phyloP scores from a whole-genome alignment of 2,113 vertebrate species.

The Ploceus nigricollis region DNA sequence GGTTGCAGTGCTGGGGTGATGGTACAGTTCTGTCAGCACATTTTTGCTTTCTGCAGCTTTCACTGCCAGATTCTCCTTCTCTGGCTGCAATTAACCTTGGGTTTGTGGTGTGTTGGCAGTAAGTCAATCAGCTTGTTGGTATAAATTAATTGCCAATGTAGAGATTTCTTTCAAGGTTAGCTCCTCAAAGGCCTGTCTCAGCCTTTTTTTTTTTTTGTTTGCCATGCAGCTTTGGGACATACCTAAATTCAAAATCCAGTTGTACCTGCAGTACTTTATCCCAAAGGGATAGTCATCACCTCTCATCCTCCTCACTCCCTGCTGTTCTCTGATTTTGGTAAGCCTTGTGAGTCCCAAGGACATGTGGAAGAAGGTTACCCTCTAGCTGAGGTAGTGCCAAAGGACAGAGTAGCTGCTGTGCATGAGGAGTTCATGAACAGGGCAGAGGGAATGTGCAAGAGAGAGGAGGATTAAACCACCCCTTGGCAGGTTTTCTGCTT shows the following conservation, averaged over 20 bases:
- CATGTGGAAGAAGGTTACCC: not conserved
- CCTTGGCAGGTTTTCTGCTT: not conserved
- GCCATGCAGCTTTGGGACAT: not conserved
- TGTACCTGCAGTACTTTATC: not conserved
- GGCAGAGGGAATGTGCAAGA: not conserved
- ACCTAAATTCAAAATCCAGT: not conserved
- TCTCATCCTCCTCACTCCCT: not conserved
- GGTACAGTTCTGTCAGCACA: rapidly evolving
- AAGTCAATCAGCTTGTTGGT: not conserved
- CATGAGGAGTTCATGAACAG: not conserved
- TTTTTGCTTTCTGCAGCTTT: not conserved
- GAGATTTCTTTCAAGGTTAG: not conserved
- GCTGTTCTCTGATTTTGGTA: not conserved
- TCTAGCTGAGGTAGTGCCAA: rapidly evolving
- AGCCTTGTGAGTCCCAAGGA: not conserved
- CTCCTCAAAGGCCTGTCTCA: not conserved
- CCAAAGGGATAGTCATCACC: not conserved
- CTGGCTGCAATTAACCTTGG: not conserved
- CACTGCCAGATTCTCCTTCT: not conserved
- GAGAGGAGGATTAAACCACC: not conserved
- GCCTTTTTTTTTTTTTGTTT: not conserved
- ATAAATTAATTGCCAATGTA: not conserved
- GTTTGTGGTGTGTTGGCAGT: not conserved
- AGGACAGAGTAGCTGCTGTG: not conserved
- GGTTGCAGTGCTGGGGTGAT: not conserved